Evolutionary conservation across 2,797 vertebrate genomes (phyloP).

Genomic region (Arctocebus calabarensis): DNA sequence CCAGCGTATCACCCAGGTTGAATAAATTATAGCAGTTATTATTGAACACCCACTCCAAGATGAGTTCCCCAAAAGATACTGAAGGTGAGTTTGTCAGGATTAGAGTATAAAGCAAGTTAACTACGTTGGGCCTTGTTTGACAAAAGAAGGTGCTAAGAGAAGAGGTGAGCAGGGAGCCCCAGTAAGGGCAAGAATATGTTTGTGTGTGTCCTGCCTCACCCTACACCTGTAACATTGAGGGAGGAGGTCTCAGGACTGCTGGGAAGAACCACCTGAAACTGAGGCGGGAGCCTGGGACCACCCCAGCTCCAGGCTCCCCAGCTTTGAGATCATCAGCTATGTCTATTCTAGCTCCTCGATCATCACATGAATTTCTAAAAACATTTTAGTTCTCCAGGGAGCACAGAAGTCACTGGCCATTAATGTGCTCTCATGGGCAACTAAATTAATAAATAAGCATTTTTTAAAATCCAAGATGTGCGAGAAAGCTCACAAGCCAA

Average conservation of each 20-base stretch:
- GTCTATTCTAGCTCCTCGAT: not conserved
- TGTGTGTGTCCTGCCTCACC: not conserved
- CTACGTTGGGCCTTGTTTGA: not conserved
- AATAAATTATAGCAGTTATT: not conserved
- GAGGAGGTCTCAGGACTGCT: not conserved
- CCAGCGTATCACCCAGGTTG: not conserved
- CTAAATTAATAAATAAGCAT: not conserved
- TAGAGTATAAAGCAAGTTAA: not conserved
- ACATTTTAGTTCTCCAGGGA: not conserved
- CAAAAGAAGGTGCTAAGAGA: constrained; percentile 12
- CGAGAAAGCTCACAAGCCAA: not conserved
- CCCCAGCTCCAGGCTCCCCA: not conserved
- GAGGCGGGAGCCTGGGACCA: not conserved
- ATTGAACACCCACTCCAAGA: not conserved
- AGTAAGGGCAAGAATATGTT: not conserved
- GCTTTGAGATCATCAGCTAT: not conserved
- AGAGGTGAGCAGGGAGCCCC: not conserved
- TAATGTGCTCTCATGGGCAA: not conserved
- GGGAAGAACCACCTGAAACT: not conserved
- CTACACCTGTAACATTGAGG: no score
- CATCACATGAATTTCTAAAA: not conserved
- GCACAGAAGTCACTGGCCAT: not conserved
- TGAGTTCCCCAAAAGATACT: not conserved
- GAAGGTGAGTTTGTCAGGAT: not conserved
- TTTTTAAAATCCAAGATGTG: not conserved